phyloP scores from a whole-genome alignment of 2,797 vertebrate genomes.

The Onychomys leucogaster region DNA sequence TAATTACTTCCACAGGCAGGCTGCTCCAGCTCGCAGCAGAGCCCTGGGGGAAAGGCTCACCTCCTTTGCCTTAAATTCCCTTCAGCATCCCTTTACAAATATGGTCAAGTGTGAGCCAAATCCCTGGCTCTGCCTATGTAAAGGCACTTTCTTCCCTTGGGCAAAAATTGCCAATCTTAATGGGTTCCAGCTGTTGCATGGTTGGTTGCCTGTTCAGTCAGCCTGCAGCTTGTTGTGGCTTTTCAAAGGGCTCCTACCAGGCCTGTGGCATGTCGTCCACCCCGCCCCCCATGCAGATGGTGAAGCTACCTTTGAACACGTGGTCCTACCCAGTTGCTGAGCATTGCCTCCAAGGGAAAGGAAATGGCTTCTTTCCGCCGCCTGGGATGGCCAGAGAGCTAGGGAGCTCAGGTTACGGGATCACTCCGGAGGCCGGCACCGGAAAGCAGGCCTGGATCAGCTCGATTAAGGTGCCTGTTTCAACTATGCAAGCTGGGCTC shows the following conservation, averaged over 20 bases:
- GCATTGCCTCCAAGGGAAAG: conserved; percentile 56
- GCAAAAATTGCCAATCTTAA: conserved; percentile 65
- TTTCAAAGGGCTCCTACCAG: conserved; percentile 66
- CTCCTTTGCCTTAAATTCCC: conserved; percentile 54
- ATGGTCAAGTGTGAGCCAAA: conserved; percentile 54
- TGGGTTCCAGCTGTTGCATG: conserved; percentile 64
- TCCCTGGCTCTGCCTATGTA: conserved; percentile 40
- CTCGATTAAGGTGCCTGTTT: conserved; percentile 46
- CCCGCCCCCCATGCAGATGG: neutral
- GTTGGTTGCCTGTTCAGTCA: conserved; percentile 10
- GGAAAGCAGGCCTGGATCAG: conserved; percentile 67
- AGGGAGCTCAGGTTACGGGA: conserved; percentile 70
- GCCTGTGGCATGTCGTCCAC: neutral
- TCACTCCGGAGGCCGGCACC: neutral
- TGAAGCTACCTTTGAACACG: conserved; percentile 23
- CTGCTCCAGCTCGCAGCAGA: neutral
- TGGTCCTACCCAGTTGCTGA: neutral
- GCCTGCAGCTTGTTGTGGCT: conserved; percentile 58
- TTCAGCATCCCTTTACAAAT: conserved; percentile 51
- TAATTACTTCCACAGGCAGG: conserved; percentile 61
- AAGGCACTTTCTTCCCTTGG: conserved; percentile 43
- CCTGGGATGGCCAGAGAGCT: neutral
- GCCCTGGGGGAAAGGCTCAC: neutral
- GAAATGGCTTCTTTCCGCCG: conserved; percentile 65
- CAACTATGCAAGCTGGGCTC: conserved; percentile 53